These are phyloP conservation scores for Crenichthys baileyi DNA, from an alignment of 2,797 vertebrate genomes.

Conservation along the genomic window DNA sequence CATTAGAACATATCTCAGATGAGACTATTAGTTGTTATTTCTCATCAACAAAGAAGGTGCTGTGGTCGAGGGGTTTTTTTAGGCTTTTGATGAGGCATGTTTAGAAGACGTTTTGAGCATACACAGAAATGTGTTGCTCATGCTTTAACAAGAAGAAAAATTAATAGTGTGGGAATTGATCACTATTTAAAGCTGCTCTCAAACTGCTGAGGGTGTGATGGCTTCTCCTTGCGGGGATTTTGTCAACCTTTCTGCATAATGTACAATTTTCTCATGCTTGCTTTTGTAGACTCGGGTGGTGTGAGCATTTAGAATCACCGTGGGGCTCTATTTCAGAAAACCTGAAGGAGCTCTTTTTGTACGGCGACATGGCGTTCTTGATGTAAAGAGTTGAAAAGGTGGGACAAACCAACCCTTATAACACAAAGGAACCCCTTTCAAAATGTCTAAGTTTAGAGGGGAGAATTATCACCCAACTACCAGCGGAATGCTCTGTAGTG, in stretches of 20 bases:
- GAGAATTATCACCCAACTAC: constrained; percentile 43
- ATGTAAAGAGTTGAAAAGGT: constrained; percentile 34
- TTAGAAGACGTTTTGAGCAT: background rate
- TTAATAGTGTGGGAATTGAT: constrained; percentile 46
- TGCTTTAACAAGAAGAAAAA: constrained; percentile 32
- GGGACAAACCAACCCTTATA: constrained; percentile 28
- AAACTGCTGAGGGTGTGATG: constrained; percentile 50
- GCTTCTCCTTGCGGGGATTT: constrained; percentile 31
- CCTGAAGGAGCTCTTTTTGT: constrained; percentile 27
- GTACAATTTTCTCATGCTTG: constrained; percentile 58
- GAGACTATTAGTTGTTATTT: background rate
- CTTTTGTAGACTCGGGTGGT: constrained; percentile 42
- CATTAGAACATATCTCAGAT: background rate
- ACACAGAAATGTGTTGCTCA: constrained; percentile 12
- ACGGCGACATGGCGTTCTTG: constrained; percentile 17
- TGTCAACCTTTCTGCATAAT: constrained; percentile 39
- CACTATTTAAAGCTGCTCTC: constrained; percentile 38
- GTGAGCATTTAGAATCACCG: constrained; percentile 19
- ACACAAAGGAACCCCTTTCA: constrained; percentile 32
- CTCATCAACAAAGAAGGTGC: background rate
- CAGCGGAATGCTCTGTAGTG: constrained; percentile 14
- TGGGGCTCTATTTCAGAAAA: constrained; percentile 43
- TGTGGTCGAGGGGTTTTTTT: background rate
- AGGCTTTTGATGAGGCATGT: background rate
- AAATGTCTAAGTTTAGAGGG: constrained; percentile 17